These are phyloP conservation scores for Drosophila nr. fundita DNA, from an alignment of 2,888 invertebrate genomes.

Conservation along the genomic window DNA sequence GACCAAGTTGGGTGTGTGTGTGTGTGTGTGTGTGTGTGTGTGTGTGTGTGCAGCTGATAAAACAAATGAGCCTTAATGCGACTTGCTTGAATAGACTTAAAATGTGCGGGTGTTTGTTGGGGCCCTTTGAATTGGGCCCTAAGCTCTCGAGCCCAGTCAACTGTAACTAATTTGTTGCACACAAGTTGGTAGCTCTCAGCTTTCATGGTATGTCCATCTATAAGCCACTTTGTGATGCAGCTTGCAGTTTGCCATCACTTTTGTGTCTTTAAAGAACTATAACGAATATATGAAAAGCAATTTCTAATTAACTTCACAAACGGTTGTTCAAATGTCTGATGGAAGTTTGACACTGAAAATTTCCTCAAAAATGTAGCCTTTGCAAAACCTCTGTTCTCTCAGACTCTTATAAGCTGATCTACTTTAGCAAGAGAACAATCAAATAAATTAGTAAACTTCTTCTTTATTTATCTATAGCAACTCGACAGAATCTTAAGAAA, in stretches of 20 bases:
- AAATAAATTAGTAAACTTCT: not conserved
- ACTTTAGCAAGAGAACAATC: not conserved
- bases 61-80: constrained; percentile 83
- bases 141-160: constrained; percentile 67
- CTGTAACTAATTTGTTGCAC: constrained; percentile 72
- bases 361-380: not conserved
- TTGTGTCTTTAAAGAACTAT: not conserved
- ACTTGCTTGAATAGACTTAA: constrained; percentile 74
- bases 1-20: constrained; percentile 1
- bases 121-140: constrained; percentile 36
- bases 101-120: constrained; percentile 59
- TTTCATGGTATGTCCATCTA: constrained; percentile 6
- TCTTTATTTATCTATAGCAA: not conserved
- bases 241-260: constrained; percentile 26
- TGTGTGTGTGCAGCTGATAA: constrained; percentile 77
- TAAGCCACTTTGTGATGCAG: constrained; percentile 28
- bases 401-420: not conserved
- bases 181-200: constrained; percentile 35
- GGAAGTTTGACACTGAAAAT: not conserved
- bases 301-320: constrained; percentile 11
- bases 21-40: constrained; percentile 13
- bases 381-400: not conserved
- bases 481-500: not conserved
- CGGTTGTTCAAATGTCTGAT: not conserved
- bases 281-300: not conserved